Evolutionary conservation across 92 coral and sea anemone species (phyloP).

Genomic region (Paramuricea clavata): DNA sequence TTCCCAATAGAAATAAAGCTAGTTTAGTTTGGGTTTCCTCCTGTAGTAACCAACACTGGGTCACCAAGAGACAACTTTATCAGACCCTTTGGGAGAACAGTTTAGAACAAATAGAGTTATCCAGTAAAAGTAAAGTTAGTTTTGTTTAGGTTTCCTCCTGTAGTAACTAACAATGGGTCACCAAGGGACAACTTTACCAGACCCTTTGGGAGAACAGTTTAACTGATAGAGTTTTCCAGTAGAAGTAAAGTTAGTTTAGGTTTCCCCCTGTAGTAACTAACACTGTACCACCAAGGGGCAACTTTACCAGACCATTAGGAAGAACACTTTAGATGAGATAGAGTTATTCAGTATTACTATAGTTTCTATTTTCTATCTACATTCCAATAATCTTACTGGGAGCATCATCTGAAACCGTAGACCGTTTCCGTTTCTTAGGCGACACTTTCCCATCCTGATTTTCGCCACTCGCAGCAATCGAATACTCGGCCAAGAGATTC

Average conservation of each 20-base stretch:
- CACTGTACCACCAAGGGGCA: neutral
- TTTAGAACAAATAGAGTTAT: neutral
- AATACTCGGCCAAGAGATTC: slow-evolving; percentile 73
- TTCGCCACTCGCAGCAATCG: neutral
- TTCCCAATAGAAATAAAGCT: neutral
- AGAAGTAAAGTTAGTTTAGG: neutral
- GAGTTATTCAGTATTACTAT: neutral
- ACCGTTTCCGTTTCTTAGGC: slow-evolving; percentile 26
- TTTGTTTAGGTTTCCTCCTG: too few species aligned
- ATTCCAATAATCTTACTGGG: neutral
- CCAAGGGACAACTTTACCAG: neutral
- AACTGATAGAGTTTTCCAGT: neutral
- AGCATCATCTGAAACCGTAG: neutral
- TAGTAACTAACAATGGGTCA: neutral
- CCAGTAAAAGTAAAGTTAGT: neutral
- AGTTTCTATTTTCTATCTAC: neutral
- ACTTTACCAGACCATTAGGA: neutral
- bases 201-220: neutral
- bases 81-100: neutral
- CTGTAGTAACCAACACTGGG: neutral
- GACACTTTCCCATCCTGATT: neutral
- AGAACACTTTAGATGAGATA: neutral
- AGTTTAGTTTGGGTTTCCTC: neutral
- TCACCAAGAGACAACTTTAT: neutral
- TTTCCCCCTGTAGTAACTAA: neutral